Conservation (phyloP, 2,113 vertebrate species). For the cat (Felis catus) region DNA sequence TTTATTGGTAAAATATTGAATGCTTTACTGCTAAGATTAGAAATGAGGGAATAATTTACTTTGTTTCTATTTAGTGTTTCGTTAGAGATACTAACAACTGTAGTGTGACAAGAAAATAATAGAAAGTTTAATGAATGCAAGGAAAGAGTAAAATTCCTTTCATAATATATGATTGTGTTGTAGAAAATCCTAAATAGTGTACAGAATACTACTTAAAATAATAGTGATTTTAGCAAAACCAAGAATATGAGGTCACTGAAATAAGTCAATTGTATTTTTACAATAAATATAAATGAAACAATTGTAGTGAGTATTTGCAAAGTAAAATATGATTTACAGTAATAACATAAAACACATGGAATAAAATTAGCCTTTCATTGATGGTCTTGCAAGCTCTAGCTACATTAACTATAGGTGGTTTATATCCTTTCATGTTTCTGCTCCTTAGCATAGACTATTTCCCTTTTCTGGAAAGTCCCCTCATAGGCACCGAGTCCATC, state of each 20-base stretch:
- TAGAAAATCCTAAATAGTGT: background rate
- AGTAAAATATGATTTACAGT: background rate
- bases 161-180: background rate
- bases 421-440: background rate
- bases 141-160: background rate
- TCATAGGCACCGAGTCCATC: background rate
- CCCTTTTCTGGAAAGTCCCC: background rate
- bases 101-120: background rate
- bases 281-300: background rate
- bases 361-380: background rate
- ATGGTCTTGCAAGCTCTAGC: background rate
- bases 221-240: background rate
- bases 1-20: background rate
- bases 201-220: background rate
- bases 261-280: background rate
- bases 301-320: background rate
- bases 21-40: background rate
- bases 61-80: background rate
- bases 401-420: background rate
- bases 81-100: background rate
- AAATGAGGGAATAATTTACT: background rate
- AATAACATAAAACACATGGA: background rate
- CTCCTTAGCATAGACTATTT: background rate
- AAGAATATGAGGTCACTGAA: background rate
- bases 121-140: background rate